These are phyloP conservation scores for Uria aalge DNA, from an alignment of 2,113 vertebrate genomes.

Conservation along the genomic window DNA sequence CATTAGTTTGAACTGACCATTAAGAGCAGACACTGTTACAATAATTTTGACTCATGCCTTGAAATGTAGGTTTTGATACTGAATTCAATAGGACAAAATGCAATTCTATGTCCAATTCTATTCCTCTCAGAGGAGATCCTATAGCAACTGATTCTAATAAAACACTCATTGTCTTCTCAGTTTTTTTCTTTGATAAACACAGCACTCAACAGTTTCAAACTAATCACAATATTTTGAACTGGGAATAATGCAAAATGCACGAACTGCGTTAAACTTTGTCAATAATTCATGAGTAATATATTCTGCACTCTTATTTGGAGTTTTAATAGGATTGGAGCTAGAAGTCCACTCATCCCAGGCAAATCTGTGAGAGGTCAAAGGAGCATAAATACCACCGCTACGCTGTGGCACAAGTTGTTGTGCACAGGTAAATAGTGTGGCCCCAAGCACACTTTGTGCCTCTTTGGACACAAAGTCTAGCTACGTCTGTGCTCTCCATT, in stretches of 20 bases:
- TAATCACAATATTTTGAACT: background rate
- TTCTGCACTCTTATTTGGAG: background rate
- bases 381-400: background rate
- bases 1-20: background rate
- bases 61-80: background rate
- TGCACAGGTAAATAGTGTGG: background rate
- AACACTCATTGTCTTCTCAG: background rate
- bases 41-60: background rate
- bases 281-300: background rate
- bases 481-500: background rate
- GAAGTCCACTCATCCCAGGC: background rate
- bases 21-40: background rate
- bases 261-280: background rate
- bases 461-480: background rate
- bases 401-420: background rate
- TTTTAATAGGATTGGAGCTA: background rate
- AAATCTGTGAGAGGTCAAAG: background rate
- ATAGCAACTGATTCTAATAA: background rate
- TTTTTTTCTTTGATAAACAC: background rate
- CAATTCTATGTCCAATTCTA: background rate
- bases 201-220: background rate
- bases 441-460: background rate
- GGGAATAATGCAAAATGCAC: background rate
- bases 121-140: background rate
- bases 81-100: background rate